phyloP scores from a whole-genome alignment of 2,888 invertebrate species.

The Orchestes rusci region DNA sequence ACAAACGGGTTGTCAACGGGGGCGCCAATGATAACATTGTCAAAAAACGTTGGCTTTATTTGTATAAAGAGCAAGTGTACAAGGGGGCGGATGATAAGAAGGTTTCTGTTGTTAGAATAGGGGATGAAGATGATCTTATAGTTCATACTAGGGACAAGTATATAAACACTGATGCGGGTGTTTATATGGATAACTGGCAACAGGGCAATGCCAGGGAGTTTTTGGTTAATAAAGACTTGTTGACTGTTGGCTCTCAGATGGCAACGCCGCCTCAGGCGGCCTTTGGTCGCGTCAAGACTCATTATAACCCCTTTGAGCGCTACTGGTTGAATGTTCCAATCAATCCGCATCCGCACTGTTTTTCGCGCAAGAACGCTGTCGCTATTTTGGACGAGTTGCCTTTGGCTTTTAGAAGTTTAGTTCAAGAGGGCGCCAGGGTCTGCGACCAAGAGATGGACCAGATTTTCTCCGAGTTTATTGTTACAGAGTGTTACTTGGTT shows the following conservation, averaged over 20 bases:
- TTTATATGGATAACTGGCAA: conserved; percentile 15
- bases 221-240: background rate
- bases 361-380: conserved; percentile 27
- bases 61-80: too few species aligned
- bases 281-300: conserved; percentile 21
- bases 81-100: too few species aligned
- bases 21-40: conserved; percentile 35
- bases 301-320: conserved; percentile 36
- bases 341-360: conserved; percentile 17
- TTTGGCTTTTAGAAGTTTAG: conserved; percentile 32
- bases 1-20: conserved; percentile 29
- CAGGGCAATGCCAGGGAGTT: conserved; percentile 10
- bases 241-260: conserved; percentile 3
- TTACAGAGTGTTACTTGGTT: conserved; percentile 32
- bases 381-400: conserved; percentile 31
- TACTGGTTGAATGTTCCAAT: conserved; percentile 35
- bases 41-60: conserved; percentile 21
- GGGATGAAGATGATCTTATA: too few species aligned
- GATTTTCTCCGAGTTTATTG: conserved; percentile 33
- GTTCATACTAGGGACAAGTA: too few species aligned
- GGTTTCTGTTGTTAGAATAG: too few species aligned
- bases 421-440: conserved; percentile 37
- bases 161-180: conserved; percentile 4
- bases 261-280: background rate
- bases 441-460: conserved; percentile 34